These are phyloP conservation scores for Hippopotamyrus pictus DNA, from an alignment of 2,797 vertebrate genomes.

Conservation along the genomic window DNA sequence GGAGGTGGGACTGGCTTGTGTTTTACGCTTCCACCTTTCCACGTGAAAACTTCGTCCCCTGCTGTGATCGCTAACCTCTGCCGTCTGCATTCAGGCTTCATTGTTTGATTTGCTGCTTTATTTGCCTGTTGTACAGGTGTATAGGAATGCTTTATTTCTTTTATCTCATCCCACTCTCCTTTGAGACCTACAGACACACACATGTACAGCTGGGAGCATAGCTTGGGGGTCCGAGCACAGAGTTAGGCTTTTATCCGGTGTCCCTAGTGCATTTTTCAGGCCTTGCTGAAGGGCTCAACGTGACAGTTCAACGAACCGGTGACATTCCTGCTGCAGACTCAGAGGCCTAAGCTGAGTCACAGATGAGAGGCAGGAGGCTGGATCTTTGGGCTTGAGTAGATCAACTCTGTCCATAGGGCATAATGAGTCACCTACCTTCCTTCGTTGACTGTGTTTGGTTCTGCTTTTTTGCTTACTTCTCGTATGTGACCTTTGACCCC, in stretches of 20 bases:
- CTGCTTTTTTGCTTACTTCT: not conserved
- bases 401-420: not conserved
- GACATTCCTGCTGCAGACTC: not conserved
- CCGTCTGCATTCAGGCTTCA: constrained; percentile 76
- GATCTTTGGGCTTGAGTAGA: not conserved
- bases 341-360: not conserved
- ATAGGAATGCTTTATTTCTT: not conserved
- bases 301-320: constrained; percentile 48
- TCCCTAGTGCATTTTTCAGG: constrained; percentile 59
- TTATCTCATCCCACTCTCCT: not conserved
- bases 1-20: constrained; percentile 44
- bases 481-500: not conserved
- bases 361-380: not conserved
- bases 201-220: not conserved
- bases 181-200: not conserved
- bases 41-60: constrained; percentile 61
- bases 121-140: not conserved
- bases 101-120: constrained; percentile 50
- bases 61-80: constrained; percentile 79
- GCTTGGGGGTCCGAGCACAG: not conserved
- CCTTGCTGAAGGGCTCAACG: constrained; percentile 89
- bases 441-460: not conserved
- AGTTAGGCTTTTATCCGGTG: not conserved
- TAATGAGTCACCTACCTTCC: not conserved
- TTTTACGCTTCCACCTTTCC: constrained; percentile 76